Evolutionary conservation across 2,113 vertebrate genomes (phyloP), one percentile per base, ranked within the genome.

Genomic region (Clarias macrocephalus): DNA sequence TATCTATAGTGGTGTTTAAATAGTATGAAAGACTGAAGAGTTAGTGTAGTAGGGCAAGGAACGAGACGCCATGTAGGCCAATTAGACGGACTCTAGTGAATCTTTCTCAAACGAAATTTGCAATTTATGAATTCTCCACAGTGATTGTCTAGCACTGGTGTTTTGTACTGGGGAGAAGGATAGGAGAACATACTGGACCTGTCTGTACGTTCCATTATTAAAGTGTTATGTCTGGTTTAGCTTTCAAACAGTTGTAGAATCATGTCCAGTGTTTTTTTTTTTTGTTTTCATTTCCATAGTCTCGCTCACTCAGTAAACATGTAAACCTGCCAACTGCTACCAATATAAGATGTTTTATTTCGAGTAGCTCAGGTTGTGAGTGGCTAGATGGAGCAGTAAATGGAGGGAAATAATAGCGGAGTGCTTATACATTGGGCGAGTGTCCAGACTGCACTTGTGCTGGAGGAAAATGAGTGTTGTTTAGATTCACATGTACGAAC

Each of bases 401-500:
- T 66, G 60, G 54, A 60, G 30, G 19, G 15, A 60, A 84, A 84
- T 59, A 25, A 73, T 59, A 73, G 56, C 52, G 73, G 65, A 57
- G 52, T 84, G 65, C 52, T 56, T 48, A 33, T 54, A 70, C 57
- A 33, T 54, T 70, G 52, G 57, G 42, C 66, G 12, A 28, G 76
- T 68, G 62, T 54, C 77, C 85, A 81, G 54, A 79, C n/a, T 56
- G 62, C 48, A 80, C 76, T 80, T 73, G 1, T 68, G 19, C 59
- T 42, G 21, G 28, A 48, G 77, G 37, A 33, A 62, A 68, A 48
- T 15, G 15, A n/a, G 33, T 30, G 18, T n/a, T 56, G 37, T 0
- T 68, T 83, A 80, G 86, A 56, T 10, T 83, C 63, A 86, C 30
- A 89, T 73, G 57, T 72, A 82, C 73, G 87, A 30, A 68, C 83